These are phyloP conservation scores for Drosophila parabipectinata DNA, from an alignment of 1,140 invertebrate genomes.

Conservation along the genomic window DNA sequence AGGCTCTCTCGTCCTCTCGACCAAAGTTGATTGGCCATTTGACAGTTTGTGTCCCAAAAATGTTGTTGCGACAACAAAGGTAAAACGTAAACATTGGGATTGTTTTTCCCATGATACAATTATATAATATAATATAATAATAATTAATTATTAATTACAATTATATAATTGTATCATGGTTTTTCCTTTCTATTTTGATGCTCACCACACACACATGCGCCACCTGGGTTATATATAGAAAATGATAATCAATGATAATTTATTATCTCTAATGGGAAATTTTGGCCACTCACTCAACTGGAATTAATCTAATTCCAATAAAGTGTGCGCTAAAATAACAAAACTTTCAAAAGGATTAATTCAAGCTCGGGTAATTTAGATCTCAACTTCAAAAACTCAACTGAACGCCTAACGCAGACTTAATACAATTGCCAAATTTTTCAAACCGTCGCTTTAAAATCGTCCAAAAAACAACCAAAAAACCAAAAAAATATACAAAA, in stretches of 20 bases:
- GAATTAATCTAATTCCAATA: conserved; percentile 71
- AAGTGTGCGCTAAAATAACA: conserved; percentile 23
- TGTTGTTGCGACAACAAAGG: conserved; percentile 65
- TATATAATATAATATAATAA: too few relatives aligned
- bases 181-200: conserved; percentile 69
- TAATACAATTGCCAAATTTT: conserved; percentile 59
- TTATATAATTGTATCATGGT: too few relatives aligned
- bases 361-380: background rate
- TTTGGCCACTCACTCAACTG: conserved; percentile 44
- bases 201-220: conserved; percentile 12
- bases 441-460: conserved; percentile 42
- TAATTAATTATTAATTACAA: too few relatives aligned
- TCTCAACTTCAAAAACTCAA: conserved; percentile 17
- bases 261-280: conserved; percentile 62
- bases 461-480: conserved; percentile 46
- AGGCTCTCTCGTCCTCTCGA: conserved; percentile 10
- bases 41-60: conserved; percentile 57
- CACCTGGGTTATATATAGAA: conserved; percentile 37
- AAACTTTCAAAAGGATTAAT: background rate
- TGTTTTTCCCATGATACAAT: too few relatives aligned
- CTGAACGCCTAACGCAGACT: conserved; percentile 21
- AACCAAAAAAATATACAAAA: background rate
- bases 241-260: conserved; percentile 57
- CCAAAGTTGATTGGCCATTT: conserved; percentile 68
- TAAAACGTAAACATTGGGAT: conserved; percentile 78